Evolutionary conservation across 2,797 vertebrate species (phyloP).

Genomic region (Setipinna tenuifilis): DNA sequence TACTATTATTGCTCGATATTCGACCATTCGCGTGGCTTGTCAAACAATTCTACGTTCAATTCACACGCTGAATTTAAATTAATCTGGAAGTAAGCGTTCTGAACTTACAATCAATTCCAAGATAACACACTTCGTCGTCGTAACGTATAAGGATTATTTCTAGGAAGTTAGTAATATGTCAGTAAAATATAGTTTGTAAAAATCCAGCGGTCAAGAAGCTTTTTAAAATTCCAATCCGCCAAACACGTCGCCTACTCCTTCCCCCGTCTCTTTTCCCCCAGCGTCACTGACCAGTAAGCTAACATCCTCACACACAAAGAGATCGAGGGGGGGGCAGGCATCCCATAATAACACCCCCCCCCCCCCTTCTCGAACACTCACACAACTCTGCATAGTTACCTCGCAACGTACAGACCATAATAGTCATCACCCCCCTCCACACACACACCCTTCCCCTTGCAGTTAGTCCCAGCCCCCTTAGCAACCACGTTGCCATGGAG

Average conservation of each 20-base stretch:
- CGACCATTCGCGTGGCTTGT: constrained; percentile 18
- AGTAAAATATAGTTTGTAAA: constrained; percentile 18
- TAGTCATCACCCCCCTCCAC: constrained; percentile 74
- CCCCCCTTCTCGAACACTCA: constrained; percentile 65
- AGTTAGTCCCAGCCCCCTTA: constrained; percentile 74
- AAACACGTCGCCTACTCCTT: constrained; percentile 71
- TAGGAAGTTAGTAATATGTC: constrained; percentile 11
- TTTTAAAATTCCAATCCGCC: constrained; percentile 26
- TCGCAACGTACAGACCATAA: constrained; percentile 91
- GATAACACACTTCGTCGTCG: constrained; percentile 35
- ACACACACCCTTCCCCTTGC: constrained; percentile 27
- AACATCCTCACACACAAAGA: constrained; percentile 83
- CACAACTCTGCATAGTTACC: constrained; percentile 87
- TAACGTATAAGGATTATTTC: constrained; percentile 37
- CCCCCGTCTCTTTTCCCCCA: constrained; percentile 69
- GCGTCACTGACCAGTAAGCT: constrained; percentile 74
- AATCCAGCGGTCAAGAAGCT: constrained; percentile 21
- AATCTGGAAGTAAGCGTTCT: constrained; percentile 10
- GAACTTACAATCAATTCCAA: constrained; percentile 21
- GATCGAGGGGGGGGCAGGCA: constrained; percentile 75
- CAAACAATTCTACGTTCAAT: neutral
- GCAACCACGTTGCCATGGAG: constrained; percentile 81
- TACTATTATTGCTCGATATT: constrained; percentile 21
- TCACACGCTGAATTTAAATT: neutral
- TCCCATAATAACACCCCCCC: constrained; percentile 83